phyloP scores from a whole-genome alignment of 1,140 invertebrate species.

The Metopolophium dirhodum region DNA sequence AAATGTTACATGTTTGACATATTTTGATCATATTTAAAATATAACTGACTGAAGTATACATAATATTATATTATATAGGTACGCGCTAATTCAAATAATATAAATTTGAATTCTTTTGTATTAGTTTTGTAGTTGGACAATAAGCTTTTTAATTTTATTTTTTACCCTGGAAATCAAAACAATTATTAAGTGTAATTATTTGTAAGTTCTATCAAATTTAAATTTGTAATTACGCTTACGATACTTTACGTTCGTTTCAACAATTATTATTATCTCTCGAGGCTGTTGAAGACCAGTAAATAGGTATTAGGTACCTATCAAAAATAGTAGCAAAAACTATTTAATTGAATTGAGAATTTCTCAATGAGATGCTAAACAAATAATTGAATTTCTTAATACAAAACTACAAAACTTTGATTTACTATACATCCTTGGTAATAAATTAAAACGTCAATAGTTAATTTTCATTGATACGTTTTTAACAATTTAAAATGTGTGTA shows the following conservation, averaged over 20 bases:
- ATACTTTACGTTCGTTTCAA: background rate
- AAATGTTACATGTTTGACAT: background rate
- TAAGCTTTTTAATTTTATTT: background rate
- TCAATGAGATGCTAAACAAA: background rate
- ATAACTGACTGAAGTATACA: background rate
- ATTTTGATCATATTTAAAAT: background rate
- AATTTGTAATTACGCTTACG: background rate
- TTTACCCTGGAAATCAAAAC: background rate
- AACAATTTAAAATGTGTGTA: background rate
- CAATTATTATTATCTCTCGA: background rate
- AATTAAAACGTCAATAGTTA: background rate
- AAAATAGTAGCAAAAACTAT: too few relatives aligned
- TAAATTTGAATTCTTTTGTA: background rate
- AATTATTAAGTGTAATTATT: background rate
- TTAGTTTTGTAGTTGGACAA: background rate
- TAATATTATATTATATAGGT: background rate
- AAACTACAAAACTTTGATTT: background rate
- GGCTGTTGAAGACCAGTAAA: background rate
- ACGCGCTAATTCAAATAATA: background rate
- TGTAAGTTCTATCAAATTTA: background rate
- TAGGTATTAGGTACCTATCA: too few relatives aligned
- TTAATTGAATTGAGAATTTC: too few relatives aligned
- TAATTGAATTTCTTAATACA: background rate
- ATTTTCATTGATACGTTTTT: background rate
- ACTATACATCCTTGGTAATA: background rate